Conservation (phyloP, 2,797 vertebrate genomes). For the Calcarius lapponicus region DNA sequence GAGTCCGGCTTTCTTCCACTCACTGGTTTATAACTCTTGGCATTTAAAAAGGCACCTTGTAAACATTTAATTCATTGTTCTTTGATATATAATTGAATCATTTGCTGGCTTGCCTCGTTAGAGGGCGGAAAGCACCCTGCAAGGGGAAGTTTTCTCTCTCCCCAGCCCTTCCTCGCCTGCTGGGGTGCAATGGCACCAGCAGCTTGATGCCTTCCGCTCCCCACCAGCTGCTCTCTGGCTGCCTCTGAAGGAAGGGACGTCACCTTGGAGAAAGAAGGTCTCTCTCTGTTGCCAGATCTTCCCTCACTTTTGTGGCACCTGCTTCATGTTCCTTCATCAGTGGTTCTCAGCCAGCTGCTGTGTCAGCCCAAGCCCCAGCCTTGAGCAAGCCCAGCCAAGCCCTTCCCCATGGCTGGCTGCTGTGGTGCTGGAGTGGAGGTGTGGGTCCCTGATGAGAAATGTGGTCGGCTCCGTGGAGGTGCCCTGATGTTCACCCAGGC, state of each 20-base stretch:
- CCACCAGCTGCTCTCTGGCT: neutral
- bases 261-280: neutral
- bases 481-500: neutral
- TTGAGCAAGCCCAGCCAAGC: neutral
- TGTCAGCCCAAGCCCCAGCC: neutral
- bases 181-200: neutral
- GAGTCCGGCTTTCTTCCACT: slow-evolving; percentile 50
- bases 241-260: neutral
- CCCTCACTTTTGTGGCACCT: neutral
- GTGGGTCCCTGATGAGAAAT: neutral
- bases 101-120: slow-evolving; percentile 47
- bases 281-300: neutral
- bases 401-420: neutral
- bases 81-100: slow-evolving; percentile 44
- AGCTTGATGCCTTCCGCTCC: neutral
- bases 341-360: neutral
- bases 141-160: slow-evolving; percentile 27
- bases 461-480: neutral
- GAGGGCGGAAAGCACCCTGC: slow-evolving; percentile 44
- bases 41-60: slow-evolving; percentile 53
- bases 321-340: neutral
- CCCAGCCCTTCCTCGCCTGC: neutral
- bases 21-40: slow-evolving; percentile 46
- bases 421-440: rapidly evolving
- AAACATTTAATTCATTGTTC: slow-evolving; percentile 61